phyloP scores from a whole-genome alignment of 2,797 vertebrate genomes.

The Pogoniulus pusillus region DNA sequence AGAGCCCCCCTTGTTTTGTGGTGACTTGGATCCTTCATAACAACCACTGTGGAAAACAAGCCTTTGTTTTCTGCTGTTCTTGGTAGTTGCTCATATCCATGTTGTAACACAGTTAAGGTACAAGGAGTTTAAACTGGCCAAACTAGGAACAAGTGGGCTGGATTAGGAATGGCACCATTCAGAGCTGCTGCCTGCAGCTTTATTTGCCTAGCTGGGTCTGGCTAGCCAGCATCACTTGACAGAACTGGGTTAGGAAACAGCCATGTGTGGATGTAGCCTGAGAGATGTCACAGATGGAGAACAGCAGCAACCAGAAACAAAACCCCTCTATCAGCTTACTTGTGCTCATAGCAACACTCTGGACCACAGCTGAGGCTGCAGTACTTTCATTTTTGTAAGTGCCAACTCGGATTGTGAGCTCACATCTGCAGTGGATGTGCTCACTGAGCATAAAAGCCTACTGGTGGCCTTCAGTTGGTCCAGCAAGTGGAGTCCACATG shows the following conservation, averaged over 20 bases:
- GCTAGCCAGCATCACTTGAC: constrained; percentile 41
- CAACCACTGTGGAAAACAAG: neutral
- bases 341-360: neutral
- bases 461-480: neutral
- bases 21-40: neutral
- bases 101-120: neutral
- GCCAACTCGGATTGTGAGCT: neutral
- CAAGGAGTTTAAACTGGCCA: neutral
- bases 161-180: neutral
- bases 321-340: neutral
- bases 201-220: constrained; percentile 34
- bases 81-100: neutral
- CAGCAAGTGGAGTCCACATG: neutral
- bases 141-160: neutral
- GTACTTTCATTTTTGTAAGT: neutral
- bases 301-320: constrained; percentile 31
- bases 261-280: constrained; percentile 57
- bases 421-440: neutral
- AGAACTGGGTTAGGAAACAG: constrained; percentile 55
- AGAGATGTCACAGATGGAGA: constrained; percentile 50
- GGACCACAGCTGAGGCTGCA: neutral
- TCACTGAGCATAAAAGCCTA: neutral
- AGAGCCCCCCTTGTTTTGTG: neutral
- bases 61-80: neutral
- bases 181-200: constrained; percentile 28